Evolutionary conservation across 2,113 vertebrate species (phyloP), one percentile per base, ranked within the genome.

Genomic region (Pygoscelis antarcticus): DNA sequence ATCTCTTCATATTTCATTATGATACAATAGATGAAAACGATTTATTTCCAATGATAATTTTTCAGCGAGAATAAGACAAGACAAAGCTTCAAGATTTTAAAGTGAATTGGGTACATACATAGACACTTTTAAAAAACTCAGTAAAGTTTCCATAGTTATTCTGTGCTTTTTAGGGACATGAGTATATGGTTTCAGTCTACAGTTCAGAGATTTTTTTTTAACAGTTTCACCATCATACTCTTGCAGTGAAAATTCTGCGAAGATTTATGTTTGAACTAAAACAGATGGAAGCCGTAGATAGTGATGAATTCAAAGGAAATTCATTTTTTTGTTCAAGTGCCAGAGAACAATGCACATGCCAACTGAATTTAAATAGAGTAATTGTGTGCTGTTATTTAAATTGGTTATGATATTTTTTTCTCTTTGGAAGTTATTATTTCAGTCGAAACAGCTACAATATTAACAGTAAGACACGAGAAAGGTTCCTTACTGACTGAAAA

Each of bases 261-360:
- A 83, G 60, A 93, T 91, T 68, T 96, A 23, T 84, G 66, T 89
- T 92, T 91, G 69, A 93, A 69, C 74, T 96, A 38, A 92, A 95
- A 65, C 93, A 96, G 94, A 96, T 94, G 97, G 95, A 87, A 96
- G 77, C 61, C 93, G 77, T 38, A 96, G 94, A 89, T 95, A 96
- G 49, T 75, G 86, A 89, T 79, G 57, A 92, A 91, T 90, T 97
- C 84, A 93, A 92, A 95, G 80, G 83, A 96, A 90, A 87, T 47
- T 14, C 27, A 49, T 78, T 76, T 94, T 91, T 96, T 87, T 95
- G 54, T 95, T 93, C 0, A 0, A 82, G 44, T 79, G 92, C 83
- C 76, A 96, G 83, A 94, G 91, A 94, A 95, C 87, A 96, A 89
- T 92, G 77, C 89, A 69, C 52, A 72, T 4, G 16, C 83, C 65